phyloP scores from a whole-genome alignment of 2,113 vertebrate species.

The Myrmophylax atrothorax region DNA sequence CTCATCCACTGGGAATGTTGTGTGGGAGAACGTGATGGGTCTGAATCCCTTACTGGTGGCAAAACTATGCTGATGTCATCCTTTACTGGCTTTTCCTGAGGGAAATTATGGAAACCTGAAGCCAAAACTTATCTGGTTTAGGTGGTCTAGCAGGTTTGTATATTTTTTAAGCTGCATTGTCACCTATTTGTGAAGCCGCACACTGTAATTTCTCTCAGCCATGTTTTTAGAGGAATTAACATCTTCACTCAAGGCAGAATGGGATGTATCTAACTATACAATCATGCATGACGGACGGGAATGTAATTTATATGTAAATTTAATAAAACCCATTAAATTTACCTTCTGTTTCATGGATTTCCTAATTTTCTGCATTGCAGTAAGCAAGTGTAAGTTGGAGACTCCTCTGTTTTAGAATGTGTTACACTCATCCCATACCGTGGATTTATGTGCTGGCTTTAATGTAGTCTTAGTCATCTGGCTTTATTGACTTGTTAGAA shows the following conservation, averaged over 20 bases:
- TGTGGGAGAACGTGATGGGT: rapidly evolving
- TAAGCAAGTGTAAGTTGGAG: neutral
- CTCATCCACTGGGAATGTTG: neutral
- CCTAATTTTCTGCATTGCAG: neutral
- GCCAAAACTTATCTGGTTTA: neutral
- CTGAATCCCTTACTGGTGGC: neutral
- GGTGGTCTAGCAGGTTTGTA: neutral
- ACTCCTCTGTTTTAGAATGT: neutral
- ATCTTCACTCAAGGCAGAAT: neutral
- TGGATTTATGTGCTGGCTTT: neutral
- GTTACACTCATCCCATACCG: neutral
- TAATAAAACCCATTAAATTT: constrained; percentile 11
- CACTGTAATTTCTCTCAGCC: neutral
- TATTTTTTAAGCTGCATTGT: neutral
- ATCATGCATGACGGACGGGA: neutral
- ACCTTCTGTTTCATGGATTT: neutral
- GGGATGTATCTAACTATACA: neutral
- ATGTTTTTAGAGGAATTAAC: neutral
- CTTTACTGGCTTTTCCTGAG: neutral
- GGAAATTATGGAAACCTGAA: neutral
- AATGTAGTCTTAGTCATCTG: neutral
- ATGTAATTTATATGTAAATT: neutral
- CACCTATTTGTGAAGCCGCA: neutral
- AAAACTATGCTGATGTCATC: neutral
- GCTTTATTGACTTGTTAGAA: neutral